These are phyloP conservation scores for Leptinotarsa texana DNA, from an alignment of 1,140 invertebrate species.

Conservation along the genomic window DNA sequence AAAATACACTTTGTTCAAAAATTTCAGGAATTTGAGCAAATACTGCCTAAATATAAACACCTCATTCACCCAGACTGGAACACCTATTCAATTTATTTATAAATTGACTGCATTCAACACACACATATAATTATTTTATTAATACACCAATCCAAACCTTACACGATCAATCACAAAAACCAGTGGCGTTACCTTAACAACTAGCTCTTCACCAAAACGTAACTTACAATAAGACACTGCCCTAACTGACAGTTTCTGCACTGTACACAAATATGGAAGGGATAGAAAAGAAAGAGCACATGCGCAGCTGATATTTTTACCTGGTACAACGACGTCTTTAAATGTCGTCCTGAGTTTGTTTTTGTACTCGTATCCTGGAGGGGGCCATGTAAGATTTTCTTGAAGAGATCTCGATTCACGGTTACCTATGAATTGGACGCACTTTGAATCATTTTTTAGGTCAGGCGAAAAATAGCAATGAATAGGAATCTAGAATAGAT, in stretches of 20 bases:
- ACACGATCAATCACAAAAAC: neutral
- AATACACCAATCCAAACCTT: neutral
- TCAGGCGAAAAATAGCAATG: neutral
- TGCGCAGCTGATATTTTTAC: constrained; percentile 32
- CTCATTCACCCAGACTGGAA: neutral
- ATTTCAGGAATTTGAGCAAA: too few relatives aligned
- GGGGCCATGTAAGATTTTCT: constrained; percentile 44
- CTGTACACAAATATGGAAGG: neutral
- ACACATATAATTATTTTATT: neutral
- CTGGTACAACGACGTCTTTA: constrained; percentile 50
- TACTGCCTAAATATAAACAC: neutral
- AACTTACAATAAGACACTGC: neutral
- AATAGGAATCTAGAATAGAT: constrained; percentile 1
- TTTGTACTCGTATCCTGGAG: constrained; percentile 45
- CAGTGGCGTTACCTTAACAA: neutral
- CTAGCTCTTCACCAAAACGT: neutral
- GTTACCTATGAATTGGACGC: constrained; percentile 40
- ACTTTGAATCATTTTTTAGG: neutral
- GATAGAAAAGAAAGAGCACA: neutral
- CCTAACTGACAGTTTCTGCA: neutral
- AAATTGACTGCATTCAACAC: neutral
- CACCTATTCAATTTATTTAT: neutral
- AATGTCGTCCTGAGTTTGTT: constrained; percentile 43
- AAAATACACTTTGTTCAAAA: too few relatives aligned
- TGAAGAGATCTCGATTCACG: constrained; percentile 44